These are phyloP conservation scores for Actinia equina DNA, from an alignment of 64 coral and sea anemone genomes.

Conservation along the genomic window DNA sequence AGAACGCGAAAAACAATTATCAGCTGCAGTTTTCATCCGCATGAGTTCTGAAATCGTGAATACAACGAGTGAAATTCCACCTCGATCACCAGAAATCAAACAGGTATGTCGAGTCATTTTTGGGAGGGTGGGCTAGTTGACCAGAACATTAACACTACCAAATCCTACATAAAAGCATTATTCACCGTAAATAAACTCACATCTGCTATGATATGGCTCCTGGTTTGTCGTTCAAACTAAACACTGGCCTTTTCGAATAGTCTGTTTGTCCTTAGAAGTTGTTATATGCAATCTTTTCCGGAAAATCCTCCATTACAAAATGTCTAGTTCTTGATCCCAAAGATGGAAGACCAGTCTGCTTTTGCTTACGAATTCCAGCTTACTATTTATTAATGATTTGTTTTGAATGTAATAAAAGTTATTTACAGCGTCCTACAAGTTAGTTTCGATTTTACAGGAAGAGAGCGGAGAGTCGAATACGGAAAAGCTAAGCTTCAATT, in stretches of 20 bases:
- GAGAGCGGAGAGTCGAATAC: not conserved
- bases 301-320: slow-evolving; percentile 12
- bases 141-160: not conserved
- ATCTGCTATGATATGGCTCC: not conserved
- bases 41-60: slow-evolving; percentile 36
- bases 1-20: slow-evolving; percentile 13
- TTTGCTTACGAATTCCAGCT: not conserved
- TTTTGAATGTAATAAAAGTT: not conserved
- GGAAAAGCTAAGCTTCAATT: not conserved
- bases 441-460: slow-evolving; percentile 7
- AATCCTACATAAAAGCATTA: not conserved
- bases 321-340: not conserved
- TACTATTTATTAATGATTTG: not conserved
- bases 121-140: slow-evolving; percentile 11
- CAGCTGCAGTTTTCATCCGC: slow-evolving; percentile 21
- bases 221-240: not conserved
- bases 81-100: slow-evolving; percentile 26
- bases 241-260: not conserved
- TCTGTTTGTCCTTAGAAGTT: not conserved
- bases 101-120: slow-evolving; percentile 22
- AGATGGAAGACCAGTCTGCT: not conserved
- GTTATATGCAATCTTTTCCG: not conserved
- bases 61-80: slow-evolving; percentile 40
- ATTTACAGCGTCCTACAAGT: not conserved
- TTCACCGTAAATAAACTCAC: slow-evolving; percentile 13